Percentiles rank a stretch among this genome's conserved stretches.
These are phyloP conservation scores for Micromesistius poutassou DNA, from an alignment of 2,797 vertebrate species.

Conservation along the genomic window DNA sequence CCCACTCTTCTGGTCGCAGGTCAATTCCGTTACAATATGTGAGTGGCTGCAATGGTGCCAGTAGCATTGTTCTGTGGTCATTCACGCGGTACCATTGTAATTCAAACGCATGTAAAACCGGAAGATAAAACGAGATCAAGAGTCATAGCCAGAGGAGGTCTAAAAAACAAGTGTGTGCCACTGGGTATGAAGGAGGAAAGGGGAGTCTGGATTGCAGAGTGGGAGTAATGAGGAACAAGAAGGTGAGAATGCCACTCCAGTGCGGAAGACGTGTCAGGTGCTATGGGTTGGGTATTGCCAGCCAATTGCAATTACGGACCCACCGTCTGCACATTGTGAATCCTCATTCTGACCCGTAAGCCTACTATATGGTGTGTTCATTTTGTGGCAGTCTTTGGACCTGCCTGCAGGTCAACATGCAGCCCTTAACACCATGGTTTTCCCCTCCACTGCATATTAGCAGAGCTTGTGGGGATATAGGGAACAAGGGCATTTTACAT, in stretches of 20 bases:
- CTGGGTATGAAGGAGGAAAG: not conserved
- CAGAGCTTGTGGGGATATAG: not conserved
- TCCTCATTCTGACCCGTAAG: not conserved
- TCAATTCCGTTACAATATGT: conserved; percentile 27
- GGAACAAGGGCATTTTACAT: not conserved
- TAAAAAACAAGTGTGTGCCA: not conserved
- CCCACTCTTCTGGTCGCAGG: conserved; percentile 1
- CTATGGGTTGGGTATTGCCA: not conserved
- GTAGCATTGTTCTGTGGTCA: conserved; percentile 10
- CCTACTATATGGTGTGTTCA: not conserved
- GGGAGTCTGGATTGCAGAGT: not conserved
- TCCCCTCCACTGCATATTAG: not conserved
- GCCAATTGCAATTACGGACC: not conserved
- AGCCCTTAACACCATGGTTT: not conserved
- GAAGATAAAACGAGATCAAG: no score
- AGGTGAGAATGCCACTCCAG: not conserved
- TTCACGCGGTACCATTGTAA: conserved; percentile 5
- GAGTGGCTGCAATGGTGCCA: not conserved
- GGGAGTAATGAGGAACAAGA: not conserved
- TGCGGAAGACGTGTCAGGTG: not conserved
- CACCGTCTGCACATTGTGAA: not conserved
- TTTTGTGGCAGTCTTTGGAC: not conserved
- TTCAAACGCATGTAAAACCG: not conserved
- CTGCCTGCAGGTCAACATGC: not conserved
- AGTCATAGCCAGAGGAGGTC: no score